Evolutionary conservation across 2,797 vertebrate genomes (phyloP).

Genomic region (Crossoptilon crossoptilon): DNA sequence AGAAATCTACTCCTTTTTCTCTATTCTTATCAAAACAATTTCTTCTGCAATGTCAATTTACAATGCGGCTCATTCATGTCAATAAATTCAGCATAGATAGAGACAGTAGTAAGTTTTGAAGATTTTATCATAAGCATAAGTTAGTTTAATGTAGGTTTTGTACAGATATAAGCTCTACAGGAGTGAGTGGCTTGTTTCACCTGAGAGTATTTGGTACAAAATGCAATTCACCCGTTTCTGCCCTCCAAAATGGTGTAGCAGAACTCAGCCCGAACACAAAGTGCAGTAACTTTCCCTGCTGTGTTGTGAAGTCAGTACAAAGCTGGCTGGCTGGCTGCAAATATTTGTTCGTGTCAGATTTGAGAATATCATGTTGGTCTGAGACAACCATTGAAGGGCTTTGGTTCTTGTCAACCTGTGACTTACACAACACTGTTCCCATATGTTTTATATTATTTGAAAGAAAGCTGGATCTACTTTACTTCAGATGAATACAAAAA

Average conservation of each 20-base stretch:
- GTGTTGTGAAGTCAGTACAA: not conserved
- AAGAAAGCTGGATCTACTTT: slow-evolving; percentile 71
- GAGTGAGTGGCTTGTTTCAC: not conserved
- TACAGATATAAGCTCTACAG: not conserved
- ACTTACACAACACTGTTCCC: slow-evolving; percentile 56
- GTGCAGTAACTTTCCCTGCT: not conserved
- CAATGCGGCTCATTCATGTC: fast-evolving
- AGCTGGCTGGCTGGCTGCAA: slow-evolving; percentile 6
- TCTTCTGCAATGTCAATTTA: not conserved
- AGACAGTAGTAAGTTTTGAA: not conserved
- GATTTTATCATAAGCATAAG: not conserved
- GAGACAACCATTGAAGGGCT: slow-evolving; percentile 46
- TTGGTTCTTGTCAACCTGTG: slow-evolving; percentile 69
- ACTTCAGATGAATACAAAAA: slow-evolving; percentile 58
- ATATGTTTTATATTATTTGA: slow-evolving; percentile 73
- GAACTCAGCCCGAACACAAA: not conserved
- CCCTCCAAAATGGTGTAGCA: not conserved
- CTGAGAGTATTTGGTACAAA: not conserved
- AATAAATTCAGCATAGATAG: not conserved
- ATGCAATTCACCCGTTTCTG: not conserved
- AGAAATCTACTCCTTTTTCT: fast-evolving
- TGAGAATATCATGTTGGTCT: slow-evolving; percentile 49
- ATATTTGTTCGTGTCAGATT: slow-evolving; percentile 53
- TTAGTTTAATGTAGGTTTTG: not conserved
- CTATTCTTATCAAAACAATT: not conserved